phyloP scores from a whole-genome alignment of 2,888 invertebrate genomes.

The Caenorhabditis sinica region DNA sequence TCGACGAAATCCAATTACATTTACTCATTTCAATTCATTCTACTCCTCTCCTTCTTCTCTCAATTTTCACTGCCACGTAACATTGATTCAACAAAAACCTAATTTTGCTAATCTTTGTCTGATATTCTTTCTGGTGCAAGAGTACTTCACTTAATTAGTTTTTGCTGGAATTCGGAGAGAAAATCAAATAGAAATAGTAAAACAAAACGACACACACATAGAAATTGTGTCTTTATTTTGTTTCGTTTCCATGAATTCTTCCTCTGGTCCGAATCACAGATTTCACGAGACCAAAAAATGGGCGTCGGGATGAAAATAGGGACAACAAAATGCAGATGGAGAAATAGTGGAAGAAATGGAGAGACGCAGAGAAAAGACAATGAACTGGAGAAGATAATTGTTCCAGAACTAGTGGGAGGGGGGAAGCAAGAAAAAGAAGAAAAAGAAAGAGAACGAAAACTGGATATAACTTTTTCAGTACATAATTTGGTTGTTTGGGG shows the following conservation, averaged over 20 bases:
- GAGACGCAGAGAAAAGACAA: slow-evolving; percentile 32
- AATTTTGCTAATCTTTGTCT: not conserved
- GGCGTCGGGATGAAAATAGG: slow-evolving; percentile 1
- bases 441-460: too few species aligned
- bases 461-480: slow-evolving; percentile 21
- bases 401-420: not conserved
- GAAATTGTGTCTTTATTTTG: slow-evolving; percentile 2
- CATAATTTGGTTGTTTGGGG: slow-evolving; percentile 5
- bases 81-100: slow-evolving; percentile 16
- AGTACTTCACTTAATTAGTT: slow-evolving; percentile 16
- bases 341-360: not conserved
- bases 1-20: slow-evolving; percentile 41
- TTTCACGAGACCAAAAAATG: slow-evolving; percentile 22
- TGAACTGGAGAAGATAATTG: slow-evolving; percentile 25
- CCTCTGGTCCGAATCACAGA: slow-evolving; percentile 1
- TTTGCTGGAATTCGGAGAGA: not conserved
- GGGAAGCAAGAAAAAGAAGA: slow-evolving; percentile 7
- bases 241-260: not conserved
- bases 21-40: slow-evolving; percentile 24
- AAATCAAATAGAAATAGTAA: slow-evolving; percentile 1
- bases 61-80: slow-evolving; percentile 2
- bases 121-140: slow-evolving; percentile 1
- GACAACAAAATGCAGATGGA: slow-evolving; percentile 10
- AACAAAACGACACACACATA: too few species aligned
- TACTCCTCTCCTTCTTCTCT: not conserved